Evolutionary conservation across 2,113 vertebrate genomes (phyloP).

Genomic region (Leptobrachium ailaonicum): DNA sequence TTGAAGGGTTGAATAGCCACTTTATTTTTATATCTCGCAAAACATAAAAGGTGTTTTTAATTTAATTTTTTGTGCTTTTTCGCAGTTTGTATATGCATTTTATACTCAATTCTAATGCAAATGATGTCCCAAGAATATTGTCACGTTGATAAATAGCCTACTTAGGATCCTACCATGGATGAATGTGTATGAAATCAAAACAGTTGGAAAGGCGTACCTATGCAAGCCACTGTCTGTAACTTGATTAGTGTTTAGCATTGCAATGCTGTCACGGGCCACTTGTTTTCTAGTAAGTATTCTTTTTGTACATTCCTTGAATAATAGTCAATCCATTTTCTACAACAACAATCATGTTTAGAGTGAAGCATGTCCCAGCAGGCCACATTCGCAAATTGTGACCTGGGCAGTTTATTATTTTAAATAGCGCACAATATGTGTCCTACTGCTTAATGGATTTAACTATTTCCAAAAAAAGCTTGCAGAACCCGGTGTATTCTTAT

Average conservation of each 20-base stretch:
- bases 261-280: conserved; percentile 7
- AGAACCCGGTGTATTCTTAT: conserved; percentile 19
- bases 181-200: conserved; percentile 1
- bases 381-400: conserved; percentile 36
- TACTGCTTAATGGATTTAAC: conserved; percentile 41
- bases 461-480: conserved; percentile 32
- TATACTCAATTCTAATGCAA: no score
- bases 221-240: conserved; percentile 4
- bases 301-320: conserved; percentile 9
- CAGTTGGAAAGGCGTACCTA: conserved; percentile 19
- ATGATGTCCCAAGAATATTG: no score
- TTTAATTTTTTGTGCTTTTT: no score
- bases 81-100: no score
- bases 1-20: no score
- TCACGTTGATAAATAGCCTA: conserved; percentile 15
- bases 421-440: conserved; percentile 42
- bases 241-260: conserved; percentile 28
- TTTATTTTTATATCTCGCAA: no score
- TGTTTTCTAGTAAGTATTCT: conserved; percentile 6
- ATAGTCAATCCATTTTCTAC: conserved; percentile 16
- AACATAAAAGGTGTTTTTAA: no score
- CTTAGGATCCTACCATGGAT: conserved; percentile 12
- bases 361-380: conserved; percentile 28
- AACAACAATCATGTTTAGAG: conserved; percentile 28
- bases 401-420: conserved; percentile 50